Evolutionary conservation across 2,888 invertebrate species (phyloP).

Genomic region (Ametastegia equiseti): DNA sequence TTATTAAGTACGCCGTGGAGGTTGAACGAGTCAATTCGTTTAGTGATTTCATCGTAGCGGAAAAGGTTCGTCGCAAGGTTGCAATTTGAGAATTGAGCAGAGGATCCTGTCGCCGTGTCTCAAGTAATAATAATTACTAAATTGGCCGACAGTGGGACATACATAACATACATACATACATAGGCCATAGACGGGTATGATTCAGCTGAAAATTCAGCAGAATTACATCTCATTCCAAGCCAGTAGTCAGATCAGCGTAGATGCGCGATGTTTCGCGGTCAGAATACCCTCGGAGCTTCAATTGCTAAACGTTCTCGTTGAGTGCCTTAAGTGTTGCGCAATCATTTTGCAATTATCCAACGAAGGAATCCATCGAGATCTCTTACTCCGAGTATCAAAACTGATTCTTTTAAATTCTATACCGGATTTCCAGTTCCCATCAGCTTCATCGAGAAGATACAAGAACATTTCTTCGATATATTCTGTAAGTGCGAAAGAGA

Average conservation of each 20-base stretch:
- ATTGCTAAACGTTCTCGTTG: neutral
- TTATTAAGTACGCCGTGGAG: neutral
- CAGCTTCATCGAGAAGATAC: neutral
- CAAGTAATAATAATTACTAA: slow-evolving; percentile 26
- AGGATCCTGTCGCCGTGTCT: slow-evolving; percentile 26
- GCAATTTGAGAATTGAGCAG: slow-evolving; percentile 16
- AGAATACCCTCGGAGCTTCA: neutral
- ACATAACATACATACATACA: too few species aligned
- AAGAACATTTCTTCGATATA: neutral
- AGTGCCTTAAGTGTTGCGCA: neutral
- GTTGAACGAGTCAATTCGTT: neutral
- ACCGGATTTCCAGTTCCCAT: neutral
- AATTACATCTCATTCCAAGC: neutral
- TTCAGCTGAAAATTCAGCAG: neutral
- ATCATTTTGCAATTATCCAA: neutral
- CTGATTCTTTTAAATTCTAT: neutral
- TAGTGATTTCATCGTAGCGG: neutral
- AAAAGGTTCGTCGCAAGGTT: slow-evolving; percentile 22
- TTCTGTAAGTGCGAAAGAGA: neutral
- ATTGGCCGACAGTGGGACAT: neutral
- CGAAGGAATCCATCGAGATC: neutral
- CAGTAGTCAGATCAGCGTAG: neutral
- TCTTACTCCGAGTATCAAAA: neutral
- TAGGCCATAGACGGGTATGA: too few species aligned
- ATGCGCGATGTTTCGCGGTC: slow-evolving; percentile 3